Evolutionary conservation across 2,797 vertebrate genomes (phyloP).

Genomic region (Neostethus bicornis): DNA sequence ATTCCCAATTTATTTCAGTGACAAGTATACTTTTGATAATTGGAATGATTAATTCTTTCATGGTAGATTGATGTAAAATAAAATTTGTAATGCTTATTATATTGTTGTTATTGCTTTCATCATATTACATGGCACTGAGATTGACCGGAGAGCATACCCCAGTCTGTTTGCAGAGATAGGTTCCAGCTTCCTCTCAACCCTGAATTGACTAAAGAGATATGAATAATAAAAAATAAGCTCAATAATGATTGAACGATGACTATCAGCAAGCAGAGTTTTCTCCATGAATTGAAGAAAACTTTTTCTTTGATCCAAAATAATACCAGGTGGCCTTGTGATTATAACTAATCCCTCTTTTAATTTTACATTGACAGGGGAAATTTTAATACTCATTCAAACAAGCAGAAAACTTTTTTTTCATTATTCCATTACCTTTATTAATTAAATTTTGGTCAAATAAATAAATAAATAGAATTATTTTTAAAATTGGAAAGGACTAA

Average conservation of each 20-base stretch:
- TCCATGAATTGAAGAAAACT: not conserved
- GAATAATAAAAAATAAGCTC: too few species aligned
- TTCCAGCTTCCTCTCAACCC: too few species aligned
- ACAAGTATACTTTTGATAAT: not conserved
- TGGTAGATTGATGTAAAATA: not conserved
- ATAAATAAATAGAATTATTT: too few species aligned
- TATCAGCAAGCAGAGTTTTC: not conserved
- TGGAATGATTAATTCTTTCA: too few species aligned
- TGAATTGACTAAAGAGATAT: not conserved
- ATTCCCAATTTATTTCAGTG: not conserved
- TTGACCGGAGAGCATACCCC: too few species aligned
- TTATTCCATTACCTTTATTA: not conserved
- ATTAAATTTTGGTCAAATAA: too few species aligned
- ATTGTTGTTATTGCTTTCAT: not conserved
- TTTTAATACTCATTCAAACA: not conserved
- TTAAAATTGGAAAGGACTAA: too few species aligned
- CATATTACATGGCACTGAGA: too few species aligned
- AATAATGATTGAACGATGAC: not conserved
- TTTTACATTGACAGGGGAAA: not conserved
- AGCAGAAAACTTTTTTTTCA: not conserved
- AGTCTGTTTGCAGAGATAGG: too few species aligned
- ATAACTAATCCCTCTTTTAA: not conserved
- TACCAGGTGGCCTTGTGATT: not conserved
- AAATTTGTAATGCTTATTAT: not conserved
- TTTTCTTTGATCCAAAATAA: not conserved